Base-by-base conservation (phyloP, 2,797 vertebrate species). In the Euthynnus affinis region DNA sequence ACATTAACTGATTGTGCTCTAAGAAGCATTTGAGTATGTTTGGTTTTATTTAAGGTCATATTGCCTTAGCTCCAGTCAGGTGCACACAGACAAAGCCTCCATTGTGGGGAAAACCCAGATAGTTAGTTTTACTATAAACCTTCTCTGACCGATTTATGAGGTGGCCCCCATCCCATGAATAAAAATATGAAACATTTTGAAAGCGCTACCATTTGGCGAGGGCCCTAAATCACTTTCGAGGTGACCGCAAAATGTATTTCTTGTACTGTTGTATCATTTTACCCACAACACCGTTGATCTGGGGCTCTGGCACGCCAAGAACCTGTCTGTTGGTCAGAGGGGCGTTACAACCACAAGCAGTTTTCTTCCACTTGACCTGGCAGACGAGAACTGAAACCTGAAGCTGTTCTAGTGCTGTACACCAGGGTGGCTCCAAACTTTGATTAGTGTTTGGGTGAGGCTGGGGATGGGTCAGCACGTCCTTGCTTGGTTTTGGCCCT, bases 241-340 rank as follows among this genome's bases (percentile, higher is more conserved):
- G 79, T 71, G 63, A 75, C 81, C 59, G 4, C 84, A 80, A 80
- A 87, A 87, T 83, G 0, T 82, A 86, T 88, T 92, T 91, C 80
- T 88, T 87, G 75, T 87, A 64, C 83, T 17, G 66, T 82, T 76
- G 85, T 84, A 90, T 89, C 77, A 37, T 68, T 91, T 92, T 91
- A 87, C 83, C 65, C 62, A 72, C 79, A 86, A 83, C 75, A 53
- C 72, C 51, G 18, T 74, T 72, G 76, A 85, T 87, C 57, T 67
- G 63, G 80, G 72, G 62, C 51, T 68, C 1, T 0, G 2, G 57
- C 67, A 74, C 44, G 37, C 90, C 89, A 90, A 91, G 82, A 91
- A 84, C 79, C 71, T 88, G 87, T 89, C 90, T 80, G 52, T 46
- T 65, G 66, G 82, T 89, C 82, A 79, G 79, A 76, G 67, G 58